Evolutionary conservation across 1,140 invertebrate species (phyloP), one percentile per base, ranked within the genome.

Genomic region (Muscidifurax raptorellus): DNA sequence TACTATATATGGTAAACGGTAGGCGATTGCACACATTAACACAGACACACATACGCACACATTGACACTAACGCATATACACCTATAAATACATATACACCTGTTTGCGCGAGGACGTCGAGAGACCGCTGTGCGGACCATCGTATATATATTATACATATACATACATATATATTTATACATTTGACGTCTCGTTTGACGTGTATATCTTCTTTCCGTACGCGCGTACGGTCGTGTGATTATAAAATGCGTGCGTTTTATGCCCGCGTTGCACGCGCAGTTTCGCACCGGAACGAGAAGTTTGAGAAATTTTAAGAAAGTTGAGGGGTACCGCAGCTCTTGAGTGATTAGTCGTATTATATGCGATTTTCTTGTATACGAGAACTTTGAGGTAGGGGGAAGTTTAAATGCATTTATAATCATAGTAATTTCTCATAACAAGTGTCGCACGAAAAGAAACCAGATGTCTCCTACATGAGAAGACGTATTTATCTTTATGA

Each of bases 191-290:
- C 83, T 88, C 25, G 47, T 71, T 71, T 75, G 59, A 72, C 72
- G 77, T 84, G 84, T 88, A 71, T 86, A 82, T 86, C 85, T 83
- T 84, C 76, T 86, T 86, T 86, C 83, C 82, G 78, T 86, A 78
- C 78, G 69, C 80, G 79, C 84, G 32, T 74, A 30, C 25, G 22
- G 15, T 22, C 2, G 30, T n/a, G 15, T 72, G 18, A 59, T 59
- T 59, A 59, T 36, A 22, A 32, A 36, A 36, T 36, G 18, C 71
- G 30, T 36, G 6, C 22, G 40, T 69, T 69, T 69, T 28, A 69
- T 28, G 10, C 18, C 5, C 52, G 18, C 15, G 32, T n/a, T n/a
- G n/a, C 15, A 15, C 52, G 18, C 52, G 52, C 18, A 59, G 22
- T 59, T 59, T 22, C 52, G 52, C 18, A 59, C 0, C 22, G 52